Evolutionary conservation across 2,113 vertebrate genomes (phyloP).

Genomic region (Vireo altiloquus): DNA sequence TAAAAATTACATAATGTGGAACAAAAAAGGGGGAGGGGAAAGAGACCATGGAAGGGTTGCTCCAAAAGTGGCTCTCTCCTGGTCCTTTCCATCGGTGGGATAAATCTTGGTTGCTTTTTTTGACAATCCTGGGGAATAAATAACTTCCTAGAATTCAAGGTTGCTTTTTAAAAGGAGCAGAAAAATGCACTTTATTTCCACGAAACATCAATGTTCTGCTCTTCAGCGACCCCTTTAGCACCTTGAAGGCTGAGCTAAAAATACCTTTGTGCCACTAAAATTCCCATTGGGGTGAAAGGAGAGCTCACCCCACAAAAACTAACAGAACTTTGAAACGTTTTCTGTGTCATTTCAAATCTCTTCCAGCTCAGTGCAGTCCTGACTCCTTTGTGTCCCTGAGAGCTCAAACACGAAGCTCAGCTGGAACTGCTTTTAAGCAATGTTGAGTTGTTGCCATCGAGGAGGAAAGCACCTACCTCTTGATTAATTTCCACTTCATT

Average conservation of each 20-base stretch:
- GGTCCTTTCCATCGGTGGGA: background rate
- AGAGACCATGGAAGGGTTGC: background rate
- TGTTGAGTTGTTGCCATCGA: background rate
- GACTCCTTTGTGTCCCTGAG: background rate
- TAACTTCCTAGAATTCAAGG: background rate
- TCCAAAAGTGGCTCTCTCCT: background rate
- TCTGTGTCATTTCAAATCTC: background rate
- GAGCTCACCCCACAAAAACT: background rate
- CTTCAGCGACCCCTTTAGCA: background rate
- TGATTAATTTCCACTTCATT: background rate
- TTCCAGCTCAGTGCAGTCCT: background rate
- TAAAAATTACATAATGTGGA: background rate
- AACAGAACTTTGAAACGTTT: background rate
- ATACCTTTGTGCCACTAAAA: background rate
- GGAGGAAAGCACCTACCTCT: background rate
- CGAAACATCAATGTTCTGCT: background rate
- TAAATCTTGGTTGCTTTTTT: background rate
- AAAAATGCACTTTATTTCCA: conserved; percentile 5
- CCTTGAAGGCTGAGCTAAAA: background rate
- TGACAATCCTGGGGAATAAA: background rate
- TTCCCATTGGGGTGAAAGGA: background rate
- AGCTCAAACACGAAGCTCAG: background rate
- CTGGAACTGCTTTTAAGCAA: background rate
- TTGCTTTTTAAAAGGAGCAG: background rate
- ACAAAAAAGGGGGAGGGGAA: background rate